These are phyloP conservation scores for Dolichallabes microphthalmus DNA, from an alignment of 2,113 vertebrate species.

Conservation along the genomic window DNA sequence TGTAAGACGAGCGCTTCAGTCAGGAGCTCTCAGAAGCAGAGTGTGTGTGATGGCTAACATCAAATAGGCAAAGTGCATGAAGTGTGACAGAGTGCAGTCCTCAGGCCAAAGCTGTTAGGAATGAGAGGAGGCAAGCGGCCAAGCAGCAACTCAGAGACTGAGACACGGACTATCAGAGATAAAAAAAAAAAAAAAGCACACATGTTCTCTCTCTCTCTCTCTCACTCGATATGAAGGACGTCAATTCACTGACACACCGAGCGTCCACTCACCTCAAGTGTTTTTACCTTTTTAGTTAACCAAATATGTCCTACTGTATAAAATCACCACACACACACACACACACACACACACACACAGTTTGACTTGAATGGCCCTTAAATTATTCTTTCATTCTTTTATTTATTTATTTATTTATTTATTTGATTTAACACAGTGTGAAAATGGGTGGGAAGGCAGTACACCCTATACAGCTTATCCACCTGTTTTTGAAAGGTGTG, in stretches of 20 bases:
- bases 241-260: background rate
- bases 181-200: background rate
- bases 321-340: no score
- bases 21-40: background rate
- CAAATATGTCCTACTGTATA: background rate
- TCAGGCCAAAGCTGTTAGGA: slow-evolving; percentile 23
- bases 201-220: background rate
- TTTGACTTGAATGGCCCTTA: no score
- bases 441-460: background rate
- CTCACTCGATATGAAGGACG: background rate
- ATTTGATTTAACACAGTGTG: background rate
- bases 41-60: slow-evolving; percentile 34
- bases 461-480: background rate
- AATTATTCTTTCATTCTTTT: no score
- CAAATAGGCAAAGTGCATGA: slow-evolving; percentile 41
- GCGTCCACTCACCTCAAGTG: slow-evolving; percentile 31
- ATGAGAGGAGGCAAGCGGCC: slow-evolving; percentile 18
- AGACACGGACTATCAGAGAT: slow-evolving; percentile 22
- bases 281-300: background rate
- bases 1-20: slow-evolving; percentile 1
- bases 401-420: no score
- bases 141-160: slow-evolving; percentile 18
- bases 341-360: no score
- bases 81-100: slow-evolving; percentile 36
- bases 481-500: background rate